Conservation (phyloP, 2,113 vertebrate species). For the Pipra filicauda region DNA sequence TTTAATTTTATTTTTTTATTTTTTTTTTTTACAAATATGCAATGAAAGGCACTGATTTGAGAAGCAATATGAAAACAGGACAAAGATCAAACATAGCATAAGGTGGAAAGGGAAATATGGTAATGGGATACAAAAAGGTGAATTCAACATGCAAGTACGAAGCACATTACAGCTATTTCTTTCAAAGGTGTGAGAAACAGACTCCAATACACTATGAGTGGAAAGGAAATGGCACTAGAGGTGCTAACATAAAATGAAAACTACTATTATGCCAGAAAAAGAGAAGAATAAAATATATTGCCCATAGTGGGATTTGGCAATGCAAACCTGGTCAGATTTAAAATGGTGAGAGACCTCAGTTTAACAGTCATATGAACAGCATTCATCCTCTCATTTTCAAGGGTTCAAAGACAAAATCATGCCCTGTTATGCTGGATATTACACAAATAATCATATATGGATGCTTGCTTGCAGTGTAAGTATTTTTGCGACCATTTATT, state of each 20-base stretch:
- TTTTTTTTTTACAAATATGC: neutral
- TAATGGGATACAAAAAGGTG: neutral
- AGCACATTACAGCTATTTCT: neutral
- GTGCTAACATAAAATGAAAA: neutral
- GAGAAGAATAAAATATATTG: neutral
- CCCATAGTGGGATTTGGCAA: neutral
- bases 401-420: neutral
- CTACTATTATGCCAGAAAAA: neutral
- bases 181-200: neutral
- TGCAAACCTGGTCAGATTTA: neutral
- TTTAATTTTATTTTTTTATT: neutral
- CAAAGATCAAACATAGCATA: neutral
- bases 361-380: neutral
- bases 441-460: neutral
- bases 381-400: neutral
- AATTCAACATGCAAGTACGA: neutral
- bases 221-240: neutral
- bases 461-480: neutral
- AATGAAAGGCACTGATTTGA: neutral
- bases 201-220: neutral
- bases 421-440: neutral
- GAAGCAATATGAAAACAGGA: neutral
- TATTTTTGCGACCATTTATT: neutral
- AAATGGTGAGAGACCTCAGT: neutral
- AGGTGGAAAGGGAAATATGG: neutral